Evolutionary conservation across 2,888 invertebrate species (phyloP).

Genomic region (Acrobasis suavella): DNA sequence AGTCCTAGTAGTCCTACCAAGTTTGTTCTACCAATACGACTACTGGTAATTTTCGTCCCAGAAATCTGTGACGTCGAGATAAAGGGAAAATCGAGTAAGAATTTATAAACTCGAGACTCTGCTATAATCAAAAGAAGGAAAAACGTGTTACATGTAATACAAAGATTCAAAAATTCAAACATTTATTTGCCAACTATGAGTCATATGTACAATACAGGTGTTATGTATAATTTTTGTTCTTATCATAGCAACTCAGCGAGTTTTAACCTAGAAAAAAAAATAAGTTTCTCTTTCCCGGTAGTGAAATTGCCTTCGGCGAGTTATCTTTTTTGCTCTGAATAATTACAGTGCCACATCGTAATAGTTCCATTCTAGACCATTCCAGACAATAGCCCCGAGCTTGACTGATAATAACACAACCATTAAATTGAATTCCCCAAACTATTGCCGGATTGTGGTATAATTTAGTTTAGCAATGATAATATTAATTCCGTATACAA

Average conservation of each 20-base stretch:
- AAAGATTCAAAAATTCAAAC: no score
- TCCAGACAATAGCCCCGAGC: neutral
- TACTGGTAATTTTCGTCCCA: no score
- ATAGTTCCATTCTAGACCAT: neutral
- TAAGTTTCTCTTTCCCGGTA: neutral
- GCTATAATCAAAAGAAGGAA: neutral
- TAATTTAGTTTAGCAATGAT: no score
- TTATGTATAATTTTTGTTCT: no score
- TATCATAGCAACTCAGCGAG: no score
- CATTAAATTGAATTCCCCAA: neutral
- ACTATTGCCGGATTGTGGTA: neutral
- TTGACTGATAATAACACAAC: neutral
- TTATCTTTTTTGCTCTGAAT: constrained; percentile 1
- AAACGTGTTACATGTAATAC: neutral
- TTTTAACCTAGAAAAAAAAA: neutral
- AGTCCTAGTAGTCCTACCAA: no score
- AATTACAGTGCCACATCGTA: neutral
- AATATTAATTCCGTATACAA: no score
- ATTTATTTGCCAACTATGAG: no score
- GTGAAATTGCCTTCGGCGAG: neutral
- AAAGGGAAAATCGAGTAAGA: neutral
- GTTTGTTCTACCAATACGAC: no score
- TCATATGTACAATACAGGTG: no score
- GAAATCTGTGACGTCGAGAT: neutral
- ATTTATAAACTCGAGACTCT: neutral